Percentiles rank a stretch among this genome's conserved stretches.
phyloP scores from a whole-genome alignment of 2,113 vertebrate genomes.

The Corydoras sp. region DNA sequence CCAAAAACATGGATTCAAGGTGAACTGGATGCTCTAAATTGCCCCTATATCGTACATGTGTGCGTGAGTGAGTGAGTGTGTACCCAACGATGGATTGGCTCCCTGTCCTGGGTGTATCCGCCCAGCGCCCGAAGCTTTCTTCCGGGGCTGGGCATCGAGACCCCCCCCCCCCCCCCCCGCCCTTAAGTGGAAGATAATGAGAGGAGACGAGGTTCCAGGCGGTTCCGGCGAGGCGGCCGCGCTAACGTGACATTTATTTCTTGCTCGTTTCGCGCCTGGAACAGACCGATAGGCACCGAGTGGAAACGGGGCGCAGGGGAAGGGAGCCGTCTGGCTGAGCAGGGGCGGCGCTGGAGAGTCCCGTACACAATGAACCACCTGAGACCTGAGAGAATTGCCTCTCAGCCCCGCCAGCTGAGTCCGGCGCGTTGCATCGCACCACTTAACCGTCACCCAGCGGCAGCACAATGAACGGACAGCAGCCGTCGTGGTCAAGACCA shows the following conservation, averaged over 20 bases:
- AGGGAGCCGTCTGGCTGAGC: conserved; percentile 46
- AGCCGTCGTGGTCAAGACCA: background rate
- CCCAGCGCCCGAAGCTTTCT: too few relatives aligned
- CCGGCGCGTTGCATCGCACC: background rate
- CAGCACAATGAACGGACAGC: background rate
- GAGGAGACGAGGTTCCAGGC: too few relatives aligned
- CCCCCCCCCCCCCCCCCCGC: too few relatives aligned
- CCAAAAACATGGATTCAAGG: too few relatives aligned
- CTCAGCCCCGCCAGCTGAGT: background rate
- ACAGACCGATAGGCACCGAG: conserved; percentile 45
- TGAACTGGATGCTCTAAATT: too few relatives aligned
- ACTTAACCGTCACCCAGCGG: background rate
- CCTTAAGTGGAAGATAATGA: too few relatives aligned
- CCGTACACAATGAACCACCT: conserved; percentile 34
- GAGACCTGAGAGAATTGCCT: conserved; percentile 27
- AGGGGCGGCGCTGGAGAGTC: conserved; percentile 11
- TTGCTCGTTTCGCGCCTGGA: conserved; percentile 40
- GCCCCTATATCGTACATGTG: too few relatives aligned
- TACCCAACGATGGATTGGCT: too few relatives aligned
- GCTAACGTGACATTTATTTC: conserved; percentile 45
- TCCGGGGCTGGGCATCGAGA: too few relatives aligned
- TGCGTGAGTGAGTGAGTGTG: too few relatives aligned
- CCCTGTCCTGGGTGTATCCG: too few relatives aligned
- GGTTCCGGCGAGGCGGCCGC: conserved; percentile 17
- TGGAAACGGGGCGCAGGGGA: conserved; percentile 51